phyloP scores from a whole-genome alignment of 2,888 invertebrate species.

The Platycnemis pennipes region DNA sequence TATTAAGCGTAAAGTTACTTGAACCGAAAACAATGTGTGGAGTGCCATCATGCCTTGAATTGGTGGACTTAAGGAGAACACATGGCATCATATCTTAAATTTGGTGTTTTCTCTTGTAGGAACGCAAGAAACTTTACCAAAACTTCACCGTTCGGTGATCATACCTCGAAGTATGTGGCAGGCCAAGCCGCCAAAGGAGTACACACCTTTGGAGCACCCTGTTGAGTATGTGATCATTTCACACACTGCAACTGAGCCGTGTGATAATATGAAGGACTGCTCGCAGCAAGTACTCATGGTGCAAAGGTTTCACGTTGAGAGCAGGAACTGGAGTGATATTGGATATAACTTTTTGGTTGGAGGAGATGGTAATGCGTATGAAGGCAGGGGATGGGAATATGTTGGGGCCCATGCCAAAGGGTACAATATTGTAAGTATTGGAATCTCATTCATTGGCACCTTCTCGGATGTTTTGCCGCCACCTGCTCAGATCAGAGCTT shows the following conservation, averaged over 20 bases:
- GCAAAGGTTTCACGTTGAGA: constrained; percentile 78
- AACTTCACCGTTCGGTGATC: constrained; percentile 75
- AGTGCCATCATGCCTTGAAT: too few species aligned
- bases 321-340: constrained; percentile 78
- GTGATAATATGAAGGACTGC: constrained; percentile 75
- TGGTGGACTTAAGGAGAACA: too few species aligned
- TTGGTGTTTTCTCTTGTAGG: constrained; percentile 50
- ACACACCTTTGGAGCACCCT: constrained; percentile 74
- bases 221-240: constrained; percentile 77
- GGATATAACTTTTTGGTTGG: constrained; percentile 80
- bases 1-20: neutral
- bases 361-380: constrained; percentile 80
- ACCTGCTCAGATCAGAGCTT: constrained; percentile 78
- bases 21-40: too few species aligned
- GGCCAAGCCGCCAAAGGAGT: constrained; percentile 75
- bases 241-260: constrained; percentile 77
- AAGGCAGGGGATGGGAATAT: constrained; percentile 79
- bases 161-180: constrained; percentile 83
- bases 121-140: constrained; percentile 78
- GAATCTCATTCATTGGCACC: constrained; percentile 81
- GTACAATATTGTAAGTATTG: constrained; percentile 79
- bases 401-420: constrained; percentile 78
- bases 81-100: too few species aligned
- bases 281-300: constrained; percentile 76
- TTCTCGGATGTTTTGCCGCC: constrained; percentile 80